A percentile compares a stretch with the other conserved stretches of the same genome.
Conservation (phyloP, 2,113 vertebrate genomes). For the Fulica atra region DNA sequence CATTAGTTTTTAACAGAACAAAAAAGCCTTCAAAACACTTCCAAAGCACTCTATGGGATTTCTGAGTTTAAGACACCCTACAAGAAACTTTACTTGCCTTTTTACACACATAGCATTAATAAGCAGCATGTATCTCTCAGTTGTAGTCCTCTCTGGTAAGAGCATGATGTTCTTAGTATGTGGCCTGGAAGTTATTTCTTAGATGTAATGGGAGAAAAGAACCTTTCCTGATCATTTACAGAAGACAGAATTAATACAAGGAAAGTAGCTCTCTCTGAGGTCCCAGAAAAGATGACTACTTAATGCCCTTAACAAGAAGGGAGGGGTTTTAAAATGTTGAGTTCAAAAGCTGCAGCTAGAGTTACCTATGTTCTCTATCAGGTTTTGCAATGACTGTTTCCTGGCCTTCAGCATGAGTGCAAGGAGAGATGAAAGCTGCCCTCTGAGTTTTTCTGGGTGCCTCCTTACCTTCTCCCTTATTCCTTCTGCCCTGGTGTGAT, state of each 20-base stretch:
- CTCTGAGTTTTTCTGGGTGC: background rate
- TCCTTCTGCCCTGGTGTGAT: background rate
- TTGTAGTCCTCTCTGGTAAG: background rate
- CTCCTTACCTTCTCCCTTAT: background rate
- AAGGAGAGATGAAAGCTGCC: background rate
- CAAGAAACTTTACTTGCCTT: background rate
- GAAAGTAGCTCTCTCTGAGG: background rate
- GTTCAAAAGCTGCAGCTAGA: constrained; percentile 23
- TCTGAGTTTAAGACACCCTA: background rate
- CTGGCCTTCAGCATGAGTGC: accelerated
- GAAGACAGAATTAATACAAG: background rate
- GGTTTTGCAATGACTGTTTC: background rate
- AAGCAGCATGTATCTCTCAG: background rate
- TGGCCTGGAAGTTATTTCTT: background rate
- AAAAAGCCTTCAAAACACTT: background rate
- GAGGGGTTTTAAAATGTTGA: background rate
- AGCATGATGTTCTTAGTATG: background rate
- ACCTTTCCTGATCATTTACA: background rate
- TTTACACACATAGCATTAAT: background rate
- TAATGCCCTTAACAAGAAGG: background rate
- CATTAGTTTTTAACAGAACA: background rate
- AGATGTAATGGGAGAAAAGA: background rate
- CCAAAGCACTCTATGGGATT: background rate
- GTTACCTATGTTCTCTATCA: background rate
- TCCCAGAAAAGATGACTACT: background rate